Evolutionary conservation across 2,797 vertebrate species (phyloP).

Genomic region (Poecilia wingei): DNA sequence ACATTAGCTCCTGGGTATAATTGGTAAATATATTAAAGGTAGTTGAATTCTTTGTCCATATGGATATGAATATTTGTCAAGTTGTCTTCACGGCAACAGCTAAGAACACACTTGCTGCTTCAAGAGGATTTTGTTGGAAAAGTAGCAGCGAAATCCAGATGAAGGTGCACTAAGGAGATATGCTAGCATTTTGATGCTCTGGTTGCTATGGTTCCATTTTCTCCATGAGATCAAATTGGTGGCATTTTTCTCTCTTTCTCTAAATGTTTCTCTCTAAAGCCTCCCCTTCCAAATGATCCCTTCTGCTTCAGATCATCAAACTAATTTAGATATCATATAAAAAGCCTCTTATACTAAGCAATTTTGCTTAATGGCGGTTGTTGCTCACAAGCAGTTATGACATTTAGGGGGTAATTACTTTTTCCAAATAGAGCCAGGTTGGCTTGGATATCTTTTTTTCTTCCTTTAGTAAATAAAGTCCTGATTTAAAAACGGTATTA

Average conservation of each 20-base stretch:
- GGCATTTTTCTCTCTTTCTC: neutral
- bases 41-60: neutral
- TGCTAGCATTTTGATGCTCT: neutral
- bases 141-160: neutral
- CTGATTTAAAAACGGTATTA: neutral
- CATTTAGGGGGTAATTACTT: conserved; percentile 3
- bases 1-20: neutral
- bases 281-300: neutral
- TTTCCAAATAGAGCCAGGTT: neutral
- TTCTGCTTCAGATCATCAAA: neutral
- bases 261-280: neutral
- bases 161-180: neutral
- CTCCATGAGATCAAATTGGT: neutral
- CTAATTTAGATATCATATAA: neutral
- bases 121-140: neutral
- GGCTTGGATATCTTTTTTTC: neutral
- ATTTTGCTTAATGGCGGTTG: neutral
- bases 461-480: neutral
- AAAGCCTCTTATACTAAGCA: neutral
- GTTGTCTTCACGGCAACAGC: neutral
- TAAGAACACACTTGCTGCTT: neutral
- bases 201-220: neutral
- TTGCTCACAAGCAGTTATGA: neutral
- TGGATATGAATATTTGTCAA: neutral
- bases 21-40: neutral